Percentiles rank a stretch among this genome's conserved stretches.
Evolutionary conservation across 2,113 vertebrate genomes (phyloP).

Genomic region (Cyanoramphus novaezelandiae): DNA sequence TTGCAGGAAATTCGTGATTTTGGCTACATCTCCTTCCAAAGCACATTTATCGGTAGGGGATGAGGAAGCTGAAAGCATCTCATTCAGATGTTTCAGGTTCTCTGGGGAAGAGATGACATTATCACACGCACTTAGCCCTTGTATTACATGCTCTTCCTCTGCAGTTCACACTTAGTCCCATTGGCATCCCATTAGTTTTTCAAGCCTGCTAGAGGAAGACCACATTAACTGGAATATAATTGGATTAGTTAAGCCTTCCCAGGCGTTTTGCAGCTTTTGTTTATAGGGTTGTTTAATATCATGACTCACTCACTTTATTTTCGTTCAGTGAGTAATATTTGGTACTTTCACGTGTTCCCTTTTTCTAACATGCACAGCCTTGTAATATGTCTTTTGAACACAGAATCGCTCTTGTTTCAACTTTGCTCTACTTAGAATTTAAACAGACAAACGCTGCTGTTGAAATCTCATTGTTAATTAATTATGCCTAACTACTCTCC

Average conservation of each 20-base stretch:
- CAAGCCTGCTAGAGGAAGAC: not conserved
- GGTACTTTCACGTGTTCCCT: not conserved
- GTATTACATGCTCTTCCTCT: not conserved
- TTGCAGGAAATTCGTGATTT: not conserved
- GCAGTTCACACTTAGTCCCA: not conserved
- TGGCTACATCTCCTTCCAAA: not conserved
- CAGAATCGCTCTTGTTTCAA: not conserved
- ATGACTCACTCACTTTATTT: constrained; percentile 44
- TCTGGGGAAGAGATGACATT: not conserved
- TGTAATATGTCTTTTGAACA: not conserved
- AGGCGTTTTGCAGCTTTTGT: constrained; percentile 38
- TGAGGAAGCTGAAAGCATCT: not conserved
- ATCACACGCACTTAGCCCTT: not conserved
- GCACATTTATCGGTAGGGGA: not conserved
- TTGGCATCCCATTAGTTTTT: not conserved
- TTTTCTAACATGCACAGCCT: not conserved
- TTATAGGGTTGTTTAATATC: constrained; percentile 4
- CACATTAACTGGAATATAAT: not conserved
- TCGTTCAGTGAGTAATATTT: constrained; percentile 37
- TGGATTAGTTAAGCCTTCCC: constrained; percentile 18
- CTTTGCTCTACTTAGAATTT: not conserved
- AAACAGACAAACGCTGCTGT: not conserved
- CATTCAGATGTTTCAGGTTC: not conserved
- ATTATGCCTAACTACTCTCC: not conserved
- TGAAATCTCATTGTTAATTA: not conserved